Conservation (phyloP, 2,888 invertebrate genomes). For the Gonocerus acuteangulatus region DNA sequence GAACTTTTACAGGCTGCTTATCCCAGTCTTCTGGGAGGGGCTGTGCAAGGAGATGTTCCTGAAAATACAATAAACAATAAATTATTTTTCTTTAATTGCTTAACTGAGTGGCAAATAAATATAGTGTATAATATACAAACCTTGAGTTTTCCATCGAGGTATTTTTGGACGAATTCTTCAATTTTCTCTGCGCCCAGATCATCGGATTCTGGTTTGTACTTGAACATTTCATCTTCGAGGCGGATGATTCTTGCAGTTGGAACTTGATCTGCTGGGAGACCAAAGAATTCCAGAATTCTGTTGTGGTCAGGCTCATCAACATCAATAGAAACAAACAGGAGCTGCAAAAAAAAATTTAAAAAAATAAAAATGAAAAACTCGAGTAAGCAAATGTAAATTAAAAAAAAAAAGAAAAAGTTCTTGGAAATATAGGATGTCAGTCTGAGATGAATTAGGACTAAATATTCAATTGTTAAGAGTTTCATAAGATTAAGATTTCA, state of each 20-base stretch:
- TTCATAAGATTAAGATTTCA: too few species aligned
- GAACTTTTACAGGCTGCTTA: constrained; percentile 80
- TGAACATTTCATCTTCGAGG: constrained; percentile 94
- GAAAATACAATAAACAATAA: constrained; percentile 17
- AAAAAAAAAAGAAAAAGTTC: background rate
- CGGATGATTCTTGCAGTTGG: constrained; percentile 87
- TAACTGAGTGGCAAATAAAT: too few species aligned
- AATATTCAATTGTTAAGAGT: too few species aligned
- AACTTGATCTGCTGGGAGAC: constrained; percentile 88
- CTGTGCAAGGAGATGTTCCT: constrained; percentile 87
- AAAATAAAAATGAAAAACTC: background rate
- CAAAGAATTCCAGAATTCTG: constrained; percentile 98
- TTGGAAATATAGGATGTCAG: background rate
- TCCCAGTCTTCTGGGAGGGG: constrained; percentile 96
- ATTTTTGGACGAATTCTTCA: constrained; percentile 75
- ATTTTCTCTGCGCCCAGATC: constrained; percentile 63
- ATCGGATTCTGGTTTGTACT: constrained; percentile 80
- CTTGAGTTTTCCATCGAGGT: constrained; percentile 86
- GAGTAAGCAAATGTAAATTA: background rate
- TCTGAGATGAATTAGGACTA: too few species aligned
- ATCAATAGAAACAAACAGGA: constrained; percentile 92
- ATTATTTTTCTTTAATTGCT: too few species aligned
- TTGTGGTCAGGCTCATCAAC: constrained; percentile 92
- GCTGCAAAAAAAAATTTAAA: constrained; percentile 44
- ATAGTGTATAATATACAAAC: too few species aligned